A percentile compares a stretch with the other conserved stretches of the same genome.
Conservation (phyloP, 2,113 vertebrate species). For the Hydrochoerus hydrochaeris region DNA sequence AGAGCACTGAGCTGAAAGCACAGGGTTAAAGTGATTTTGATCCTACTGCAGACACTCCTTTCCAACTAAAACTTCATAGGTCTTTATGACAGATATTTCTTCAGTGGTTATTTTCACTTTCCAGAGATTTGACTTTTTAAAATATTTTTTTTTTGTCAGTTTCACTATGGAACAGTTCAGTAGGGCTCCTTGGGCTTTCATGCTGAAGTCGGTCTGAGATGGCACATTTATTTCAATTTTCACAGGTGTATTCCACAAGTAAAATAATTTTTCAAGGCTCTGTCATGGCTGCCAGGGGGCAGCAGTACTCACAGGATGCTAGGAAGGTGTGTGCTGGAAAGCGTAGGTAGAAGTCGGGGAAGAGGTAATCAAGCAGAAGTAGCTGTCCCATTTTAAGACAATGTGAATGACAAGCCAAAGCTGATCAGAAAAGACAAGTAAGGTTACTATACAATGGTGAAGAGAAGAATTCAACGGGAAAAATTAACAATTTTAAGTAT, state of each 20-base stretch:
- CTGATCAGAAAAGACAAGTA: not conserved
- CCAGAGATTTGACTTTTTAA: not conserved
- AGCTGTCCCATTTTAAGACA: not conserved
- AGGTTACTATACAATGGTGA: not conserved
- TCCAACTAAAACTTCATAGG: not conserved
- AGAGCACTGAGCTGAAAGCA: not conserved
- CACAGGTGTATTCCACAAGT: not conserved
- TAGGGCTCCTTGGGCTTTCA: not conserved
- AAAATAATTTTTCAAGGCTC: not conserved
- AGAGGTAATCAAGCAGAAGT: not conserved
- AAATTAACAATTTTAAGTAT: not conserved
- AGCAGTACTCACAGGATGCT: not conserved
- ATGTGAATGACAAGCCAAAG: not conserved
- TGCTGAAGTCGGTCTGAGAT: not conserved
- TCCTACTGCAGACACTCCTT: not conserved
- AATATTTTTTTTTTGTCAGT: not conserved
- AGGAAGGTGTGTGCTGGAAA: not conserved
- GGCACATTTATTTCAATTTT: not conserved
- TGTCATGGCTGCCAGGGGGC: not conserved
- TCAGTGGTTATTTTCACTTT: not conserved
- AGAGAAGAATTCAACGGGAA: not conserved
- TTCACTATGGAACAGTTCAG: not conserved
- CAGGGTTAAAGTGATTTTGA: rapidly evolving
- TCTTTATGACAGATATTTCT: not conserved
- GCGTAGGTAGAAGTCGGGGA: not conserved